phyloP scores from a whole-genome alignment of 2,888 invertebrate species.

The Venusia cambrica region DNA sequence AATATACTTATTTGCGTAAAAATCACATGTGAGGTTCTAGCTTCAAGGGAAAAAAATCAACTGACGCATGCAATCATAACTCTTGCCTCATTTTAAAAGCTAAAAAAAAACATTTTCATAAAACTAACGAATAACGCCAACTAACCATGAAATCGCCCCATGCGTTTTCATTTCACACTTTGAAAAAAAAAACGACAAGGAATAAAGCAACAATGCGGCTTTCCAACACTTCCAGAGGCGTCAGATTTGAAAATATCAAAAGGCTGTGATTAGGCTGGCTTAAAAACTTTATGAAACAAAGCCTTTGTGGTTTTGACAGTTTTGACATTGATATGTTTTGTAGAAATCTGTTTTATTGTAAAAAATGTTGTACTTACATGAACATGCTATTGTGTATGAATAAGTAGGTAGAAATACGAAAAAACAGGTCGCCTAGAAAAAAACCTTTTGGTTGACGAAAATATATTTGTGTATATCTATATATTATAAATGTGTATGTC shows the following conservation, averaged over 20 bases:
- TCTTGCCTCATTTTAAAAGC: slow-evolving; percentile 18
- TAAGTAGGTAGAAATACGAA: no score
- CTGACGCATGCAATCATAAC: slow-evolving; percentile 29
- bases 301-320: slow-evolving; percentile 1
- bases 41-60: slow-evolving; percentile 13
- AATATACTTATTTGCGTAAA: slow-evolving; percentile 3
- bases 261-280: slow-evolving; percentile 26
- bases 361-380: no score
- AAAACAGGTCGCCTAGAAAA: no score
- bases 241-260: slow-evolving; percentile 37
- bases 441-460: no score
- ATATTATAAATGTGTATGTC: no score
- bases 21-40: slow-evolving; percentile 4
- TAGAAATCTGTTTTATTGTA: no score
- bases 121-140: slow-evolving; percentile 57
- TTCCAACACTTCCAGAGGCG: slow-evolving; percentile 53
- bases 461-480: no score
- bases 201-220: slow-evolving; percentile 56
- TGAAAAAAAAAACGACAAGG: slow-evolving; percentile 50
- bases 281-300: slow-evolving; percentile 24
- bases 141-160: slow-evolving; percentile 77
- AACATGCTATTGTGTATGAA: no score
- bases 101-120: slow-evolving; percentile 37
- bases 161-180: slow-evolving; percentile 71
- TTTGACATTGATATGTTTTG: background rate